phyloP scores from a whole-genome alignment of 2,113 vertebrate genomes.

The Ptilorrhoa leucosticta region DNA sequence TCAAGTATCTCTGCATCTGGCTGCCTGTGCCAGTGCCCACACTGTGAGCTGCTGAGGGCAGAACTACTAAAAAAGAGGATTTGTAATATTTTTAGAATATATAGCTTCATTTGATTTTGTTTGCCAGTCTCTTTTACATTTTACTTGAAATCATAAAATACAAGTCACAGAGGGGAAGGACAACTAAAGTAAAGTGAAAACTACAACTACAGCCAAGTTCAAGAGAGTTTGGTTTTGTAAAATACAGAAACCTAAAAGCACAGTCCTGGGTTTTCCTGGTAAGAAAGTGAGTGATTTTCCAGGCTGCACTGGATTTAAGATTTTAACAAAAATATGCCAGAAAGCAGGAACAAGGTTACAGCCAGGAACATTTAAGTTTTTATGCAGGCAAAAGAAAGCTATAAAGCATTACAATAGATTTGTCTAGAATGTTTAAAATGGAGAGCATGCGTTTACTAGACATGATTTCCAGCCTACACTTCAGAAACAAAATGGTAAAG shows the following conservation, averaged over 20 bases:
- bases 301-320: neutral
- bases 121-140: neutral
- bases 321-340: neutral
- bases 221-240: neutral
- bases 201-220: neutral
- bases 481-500: neutral
- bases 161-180: neutral
- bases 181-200: neutral
- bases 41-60: neutral
- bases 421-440: neutral
- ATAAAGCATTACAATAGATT: neutral
- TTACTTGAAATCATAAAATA: neutral
- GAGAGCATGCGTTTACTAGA: neutral
- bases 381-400: neutral
- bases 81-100: neutral
- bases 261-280: neutral
- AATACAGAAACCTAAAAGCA: neutral
- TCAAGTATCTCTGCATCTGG: neutral
- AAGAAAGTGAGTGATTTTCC: neutral
- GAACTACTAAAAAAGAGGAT: neutral
- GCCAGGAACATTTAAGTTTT: neutral
- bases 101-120: fast-evolving
- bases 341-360: neutral
- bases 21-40: neutral
- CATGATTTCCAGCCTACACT: neutral